A percentile compares a stretch with the other conserved stretches of the same genome.
Evolutionary conservation across 2,888 invertebrate genomes (phyloP).

Genomic region (Rhingia rostrata): DNA sequence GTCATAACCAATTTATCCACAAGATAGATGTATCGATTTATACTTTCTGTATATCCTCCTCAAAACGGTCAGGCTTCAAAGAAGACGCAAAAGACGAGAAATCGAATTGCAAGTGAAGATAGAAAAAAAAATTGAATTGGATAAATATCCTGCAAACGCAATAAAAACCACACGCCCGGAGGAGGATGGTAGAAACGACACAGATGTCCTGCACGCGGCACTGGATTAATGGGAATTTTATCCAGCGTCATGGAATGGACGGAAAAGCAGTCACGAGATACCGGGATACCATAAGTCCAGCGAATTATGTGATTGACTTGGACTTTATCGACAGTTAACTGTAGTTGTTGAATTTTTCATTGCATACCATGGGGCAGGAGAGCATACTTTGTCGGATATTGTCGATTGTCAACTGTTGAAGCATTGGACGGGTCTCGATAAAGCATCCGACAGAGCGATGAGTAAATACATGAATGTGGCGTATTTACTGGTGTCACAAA

Average conservation of each 20-base stretch:
- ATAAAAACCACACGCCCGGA: not conserved
- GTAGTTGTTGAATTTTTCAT: slow-evolving; percentile 3
- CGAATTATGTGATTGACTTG: slow-evolving; percentile 33
- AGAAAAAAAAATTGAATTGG: not conserved
- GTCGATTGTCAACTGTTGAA: not conserved
- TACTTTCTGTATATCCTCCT: not conserved
- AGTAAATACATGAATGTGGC: not conserved
- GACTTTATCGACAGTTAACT: slow-evolving; percentile 31
- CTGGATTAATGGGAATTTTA: slow-evolving; percentile 19
- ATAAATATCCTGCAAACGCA: slow-evolving; percentile 9
- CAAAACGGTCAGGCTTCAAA: too few species aligned
- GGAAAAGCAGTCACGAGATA: not conserved
- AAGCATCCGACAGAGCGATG: not conserved
- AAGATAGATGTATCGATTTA: not conserved
- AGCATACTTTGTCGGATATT: not conserved
- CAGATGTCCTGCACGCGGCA: slow-evolving; percentile 28
- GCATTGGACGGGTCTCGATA: not conserved
- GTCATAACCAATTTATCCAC: slow-evolving; percentile 24
- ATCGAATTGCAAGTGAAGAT: slow-evolving; percentile 11
- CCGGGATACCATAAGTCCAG: not conserved
- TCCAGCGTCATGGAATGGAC: slow-evolving; percentile 1
- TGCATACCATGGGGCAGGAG: not conserved
- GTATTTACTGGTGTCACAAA: slow-evolving; percentile 15
- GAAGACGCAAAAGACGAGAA: not conserved
- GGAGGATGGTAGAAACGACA: not conserved